Conservation (phyloP, 2,888 invertebrate species). For the Orthosia incerta region DNA sequence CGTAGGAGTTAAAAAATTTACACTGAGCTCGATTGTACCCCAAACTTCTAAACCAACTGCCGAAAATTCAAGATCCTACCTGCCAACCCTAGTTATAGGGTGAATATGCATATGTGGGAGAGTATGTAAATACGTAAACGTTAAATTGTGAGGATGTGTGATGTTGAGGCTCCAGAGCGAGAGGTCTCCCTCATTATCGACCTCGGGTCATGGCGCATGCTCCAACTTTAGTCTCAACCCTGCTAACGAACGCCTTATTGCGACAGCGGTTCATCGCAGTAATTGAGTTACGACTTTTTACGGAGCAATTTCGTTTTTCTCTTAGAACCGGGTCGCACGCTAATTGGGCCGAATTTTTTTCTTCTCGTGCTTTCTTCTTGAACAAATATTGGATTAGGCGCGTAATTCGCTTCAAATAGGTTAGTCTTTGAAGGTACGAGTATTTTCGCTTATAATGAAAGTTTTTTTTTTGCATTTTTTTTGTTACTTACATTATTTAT, state of each 20-base stretch:
- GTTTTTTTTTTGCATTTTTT: slow-evolving; percentile 71
- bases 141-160: slow-evolving; percentile 90
- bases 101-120: slow-evolving; percentile 89
- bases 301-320: slow-evolving; percentile 90
- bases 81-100: slow-evolving; percentile 77
- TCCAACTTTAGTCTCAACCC: slow-evolving; percentile 83
- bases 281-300: slow-evolving; percentile 91
- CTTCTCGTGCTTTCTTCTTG: slow-evolving; percentile 79
- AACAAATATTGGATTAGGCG: slow-evolving; percentile 88
- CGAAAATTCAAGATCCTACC: slow-evolving; percentile 15
- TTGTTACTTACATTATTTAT: slow-evolving; percentile 64
- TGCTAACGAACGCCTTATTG: slow-evolving; percentile 90
- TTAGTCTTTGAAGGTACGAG: slow-evolving; percentile 80
- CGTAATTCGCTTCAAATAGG: slow-evolving; percentile 85
- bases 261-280: slow-evolving; percentile 90
- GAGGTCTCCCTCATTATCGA: slow-evolving; percentile 91
- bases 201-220: slow-evolving; percentile 91
- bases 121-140: slow-evolving; percentile 90
- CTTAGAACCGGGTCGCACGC: slow-evolving; percentile 88
- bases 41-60: background rate
- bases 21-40: slow-evolving; percentile 17
- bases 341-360: slow-evolving; percentile 87
- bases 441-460: slow-evolving; percentile 75
- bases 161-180: slow-evolving; percentile 87
- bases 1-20: background rate